These are phyloP conservation scores for Colletes collaris DNA, from an alignment of 2,888 invertebrate species.

Conservation along the genomic window DNA sequence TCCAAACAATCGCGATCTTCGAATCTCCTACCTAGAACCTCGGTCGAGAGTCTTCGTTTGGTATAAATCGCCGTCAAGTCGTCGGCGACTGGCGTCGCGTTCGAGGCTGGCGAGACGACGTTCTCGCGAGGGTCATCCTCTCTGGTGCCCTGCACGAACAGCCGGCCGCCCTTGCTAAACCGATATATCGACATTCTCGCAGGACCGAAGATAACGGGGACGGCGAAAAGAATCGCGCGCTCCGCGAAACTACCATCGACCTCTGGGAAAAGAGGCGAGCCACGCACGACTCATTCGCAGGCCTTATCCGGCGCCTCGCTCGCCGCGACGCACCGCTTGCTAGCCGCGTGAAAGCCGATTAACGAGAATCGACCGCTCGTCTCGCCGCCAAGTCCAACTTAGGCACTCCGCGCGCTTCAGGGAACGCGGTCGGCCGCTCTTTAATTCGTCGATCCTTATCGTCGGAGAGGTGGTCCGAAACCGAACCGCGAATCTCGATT, in stretches of 20 bases:
- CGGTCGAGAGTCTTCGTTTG: constrained; percentile 92
- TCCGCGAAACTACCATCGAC: constrained; percentile 34
- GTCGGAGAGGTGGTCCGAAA: background rate
- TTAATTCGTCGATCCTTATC: background rate
- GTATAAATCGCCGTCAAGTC: constrained; percentile 91
- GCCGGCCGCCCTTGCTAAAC: constrained; percentile 90
- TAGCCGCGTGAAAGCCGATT: constrained; percentile 50
- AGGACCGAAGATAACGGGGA: background rate
- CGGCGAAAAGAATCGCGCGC: constrained; percentile 1
- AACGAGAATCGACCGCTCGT: constrained; percentile 29
- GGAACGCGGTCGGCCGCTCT: background rate
- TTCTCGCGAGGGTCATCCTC: constrained; percentile 86
- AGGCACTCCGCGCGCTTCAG: background rate
- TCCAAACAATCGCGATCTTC: background rate
- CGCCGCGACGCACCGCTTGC: background rate
- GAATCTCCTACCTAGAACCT: constrained; percentile 87
- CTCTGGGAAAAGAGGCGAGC: constrained; percentile 1
- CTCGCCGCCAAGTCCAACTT: constrained; percentile 9
- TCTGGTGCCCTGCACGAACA: constrained; percentile 90
- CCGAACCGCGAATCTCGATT: background rate
- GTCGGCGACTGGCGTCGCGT: constrained; percentile 76
- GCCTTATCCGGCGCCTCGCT: constrained; percentile 45
- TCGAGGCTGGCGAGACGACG: constrained; percentile 76
- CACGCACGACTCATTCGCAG: constrained; percentile 12
- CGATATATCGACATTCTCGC: constrained; percentile 89